These are phyloP conservation scores for Trissonchulus latispiculum DNA, from an alignment of 2,888 invertebrate genomes.

Conservation along the genomic window DNA sequence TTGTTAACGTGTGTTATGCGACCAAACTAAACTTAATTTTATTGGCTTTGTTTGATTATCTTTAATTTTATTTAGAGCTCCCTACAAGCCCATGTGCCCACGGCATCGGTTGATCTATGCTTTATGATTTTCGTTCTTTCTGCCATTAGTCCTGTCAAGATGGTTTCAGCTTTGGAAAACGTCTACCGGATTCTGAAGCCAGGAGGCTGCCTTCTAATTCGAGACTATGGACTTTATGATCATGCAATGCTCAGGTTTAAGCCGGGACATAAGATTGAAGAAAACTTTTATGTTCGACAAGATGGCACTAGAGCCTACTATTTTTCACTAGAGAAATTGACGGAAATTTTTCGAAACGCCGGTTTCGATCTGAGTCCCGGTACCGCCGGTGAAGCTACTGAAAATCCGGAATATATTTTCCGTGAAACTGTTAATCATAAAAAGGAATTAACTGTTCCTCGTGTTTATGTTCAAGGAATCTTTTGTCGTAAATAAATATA, in stretches of 20 bases:
- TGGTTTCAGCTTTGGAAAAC: slow-evolving; percentile 54
- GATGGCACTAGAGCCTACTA: slow-evolving; percentile 75
- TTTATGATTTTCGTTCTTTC: slow-evolving; percentile 91
- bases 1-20: too few relatives aligned
- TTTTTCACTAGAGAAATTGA: slow-evolving; percentile 57
- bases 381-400: too few relatives aligned
- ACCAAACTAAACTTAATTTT: too few relatives aligned
- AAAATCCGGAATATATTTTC: slow-evolving; percentile 72
- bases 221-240: slow-evolving; percentile 90
- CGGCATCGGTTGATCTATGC: slow-evolving; percentile 59
- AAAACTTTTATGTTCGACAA: slow-evolving; percentile 82
- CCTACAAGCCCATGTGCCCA: slow-evolving; percentile 52
- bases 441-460: slow-evolving; percentile 75
- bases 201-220: slow-evolving; percentile 69
- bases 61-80: background rate
- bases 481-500: too few relatives aligned
- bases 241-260: slow-evolving; percentile 91
- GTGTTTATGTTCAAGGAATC: slow-evolving; percentile 86
- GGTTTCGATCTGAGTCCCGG: slow-evolving; percentile 63
- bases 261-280: slow-evolving; percentile 76
- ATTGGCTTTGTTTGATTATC: too few relatives aligned
- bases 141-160: slow-evolving; percentile 77
- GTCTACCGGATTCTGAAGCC: slow-evolving; percentile 53
- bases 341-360: slow-evolving; percentile 55
- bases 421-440: slow-evolving; percentile 82